Conservation (phyloP, 2,113 vertebrate genomes). For the Nothocercus julius region DNA sequence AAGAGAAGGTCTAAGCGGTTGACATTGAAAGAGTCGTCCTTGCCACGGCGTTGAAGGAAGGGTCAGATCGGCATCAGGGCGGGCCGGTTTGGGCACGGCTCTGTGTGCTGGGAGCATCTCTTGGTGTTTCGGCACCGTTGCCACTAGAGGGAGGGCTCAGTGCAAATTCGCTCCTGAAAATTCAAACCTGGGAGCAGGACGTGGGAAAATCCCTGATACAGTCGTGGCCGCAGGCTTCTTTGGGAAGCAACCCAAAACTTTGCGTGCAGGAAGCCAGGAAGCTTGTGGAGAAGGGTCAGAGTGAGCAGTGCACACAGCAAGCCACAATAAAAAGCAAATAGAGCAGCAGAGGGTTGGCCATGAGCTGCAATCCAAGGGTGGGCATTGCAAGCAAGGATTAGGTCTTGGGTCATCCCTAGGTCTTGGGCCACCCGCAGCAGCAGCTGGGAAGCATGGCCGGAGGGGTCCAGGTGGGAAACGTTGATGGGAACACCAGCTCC, state of each 20-base stretch:
- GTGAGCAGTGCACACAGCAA: accelerated
- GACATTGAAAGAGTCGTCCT: background rate
- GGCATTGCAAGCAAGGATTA: background rate
- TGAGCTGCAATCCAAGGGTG: background rate
- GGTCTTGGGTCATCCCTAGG: background rate
- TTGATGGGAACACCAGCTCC: background rate
- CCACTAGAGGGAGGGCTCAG: slow-evolving; percentile 33
- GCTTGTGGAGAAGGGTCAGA: background rate
- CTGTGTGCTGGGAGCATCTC: background rate
- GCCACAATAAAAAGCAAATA: too few relatives aligned
- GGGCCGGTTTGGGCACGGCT: background rate
- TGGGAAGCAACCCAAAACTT: accelerated
- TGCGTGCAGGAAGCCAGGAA: background rate
- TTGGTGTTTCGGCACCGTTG: background rate
- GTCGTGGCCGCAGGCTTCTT: background rate
- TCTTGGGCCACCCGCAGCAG: background rate
- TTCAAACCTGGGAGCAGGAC: background rate
- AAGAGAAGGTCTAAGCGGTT: background rate
- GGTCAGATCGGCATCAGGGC: too few relatives aligned
- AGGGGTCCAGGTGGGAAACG: background rate
- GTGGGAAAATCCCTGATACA: background rate
- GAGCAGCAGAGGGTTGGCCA: too few relatives aligned
- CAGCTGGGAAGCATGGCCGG: background rate
- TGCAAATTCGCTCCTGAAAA: accelerated
- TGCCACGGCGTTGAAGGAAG: background rate